Percentiles rank a stretch among this genome's conserved stretches.
These are phyloP conservation scores for Drosophila ficusphila DNA, from an alignment of 1,140 invertebrate species.

Conservation along the genomic window DNA sequence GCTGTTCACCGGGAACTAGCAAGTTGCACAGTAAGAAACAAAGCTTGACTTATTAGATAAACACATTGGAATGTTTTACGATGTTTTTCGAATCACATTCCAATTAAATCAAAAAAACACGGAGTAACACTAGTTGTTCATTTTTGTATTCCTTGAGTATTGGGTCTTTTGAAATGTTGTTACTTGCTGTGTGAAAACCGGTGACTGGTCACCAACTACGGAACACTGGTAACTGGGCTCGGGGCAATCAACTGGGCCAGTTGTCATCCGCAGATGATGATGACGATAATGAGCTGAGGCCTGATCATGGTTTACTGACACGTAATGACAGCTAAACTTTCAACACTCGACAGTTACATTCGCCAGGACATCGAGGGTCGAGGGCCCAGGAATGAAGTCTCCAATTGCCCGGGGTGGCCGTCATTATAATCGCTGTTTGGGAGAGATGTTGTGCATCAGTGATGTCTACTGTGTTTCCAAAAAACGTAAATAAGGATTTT, in stretches of 20 bases:
- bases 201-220: constrained; percentile 1
- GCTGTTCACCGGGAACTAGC: constrained; percentile 24
- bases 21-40: constrained; percentile 4
- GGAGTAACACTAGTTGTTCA: no score
- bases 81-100: no score
- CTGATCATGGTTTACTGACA: constrained; percentile 77
- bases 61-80: background rate
- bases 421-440: constrained; percentile 20
- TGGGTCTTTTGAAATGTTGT: background rate
- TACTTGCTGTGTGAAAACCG: constrained; percentile 5
- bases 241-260: constrained; percentile 35
- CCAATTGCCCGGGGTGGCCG: constrained; percentile 38
- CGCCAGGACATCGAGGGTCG: background rate
- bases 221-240: constrained; percentile 1
- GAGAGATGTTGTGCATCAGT: background rate
- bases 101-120: background rate
- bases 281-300: constrained; percentile 44
- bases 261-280: constrained; percentile 58
- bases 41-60: background rate
- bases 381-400: background rate
- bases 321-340: constrained; percentile 79
- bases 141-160: background rate
- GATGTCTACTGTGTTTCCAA: background rate
- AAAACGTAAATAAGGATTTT: background rate
- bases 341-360: constrained; percentile 63